Percentiles rank a stretch among this genome's conserved stretches.
Conservation (phyloP, 2,888 invertebrate genomes). For the Monopis laevigella region DNA sequence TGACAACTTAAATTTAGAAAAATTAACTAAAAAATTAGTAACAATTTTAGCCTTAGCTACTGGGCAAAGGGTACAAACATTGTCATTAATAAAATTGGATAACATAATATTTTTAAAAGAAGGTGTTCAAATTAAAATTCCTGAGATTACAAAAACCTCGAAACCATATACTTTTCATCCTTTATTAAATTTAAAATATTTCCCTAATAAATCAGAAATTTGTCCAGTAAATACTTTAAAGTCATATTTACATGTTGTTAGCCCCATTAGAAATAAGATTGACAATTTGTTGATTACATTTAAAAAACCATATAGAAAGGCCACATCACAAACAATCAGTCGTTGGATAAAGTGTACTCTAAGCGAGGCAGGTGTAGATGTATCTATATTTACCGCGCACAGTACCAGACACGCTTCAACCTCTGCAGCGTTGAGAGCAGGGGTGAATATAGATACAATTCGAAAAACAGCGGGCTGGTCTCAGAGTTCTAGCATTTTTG, state of each 20-base stretch:
- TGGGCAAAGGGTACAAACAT: conserved; percentile 19
- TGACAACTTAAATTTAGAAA: conserved; percentile 13
- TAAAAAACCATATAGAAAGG: conserved; percentile 15
- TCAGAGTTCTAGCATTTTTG: conserved; percentile 18
- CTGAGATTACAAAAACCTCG: conserved; percentile 15
- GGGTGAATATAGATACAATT: conserved; percentile 20
- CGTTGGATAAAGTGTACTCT: conserved; percentile 19
- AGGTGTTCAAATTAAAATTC: conserved; percentile 9
- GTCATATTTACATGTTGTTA: conserved; percentile 14
- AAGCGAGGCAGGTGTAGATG: conserved; percentile 18
- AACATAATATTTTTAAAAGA: conserved; percentile 14
- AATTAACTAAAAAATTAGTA: conserved; percentile 20
- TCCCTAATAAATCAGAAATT: conserved; percentile 16
- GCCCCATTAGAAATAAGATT: background rate
- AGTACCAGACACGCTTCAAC: conserved; percentile 23
- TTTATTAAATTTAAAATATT: conserved; percentile 16
- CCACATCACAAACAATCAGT: conserved; percentile 19
- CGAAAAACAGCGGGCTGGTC: conserved; percentile 21
- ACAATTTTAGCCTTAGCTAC: conserved; percentile 20
- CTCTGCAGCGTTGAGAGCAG: conserved; percentile 20
- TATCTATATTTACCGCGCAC: conserved; percentile 15
- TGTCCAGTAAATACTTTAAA: conserved; percentile 17
- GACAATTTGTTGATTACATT: conserved; percentile 13
- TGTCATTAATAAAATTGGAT: conserved; percentile 18
- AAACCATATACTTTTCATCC: conserved; percentile 15